phyloP scores from a whole-genome alignment of 2,797 vertebrate species.

The Sebastes steindachneri region DNA sequence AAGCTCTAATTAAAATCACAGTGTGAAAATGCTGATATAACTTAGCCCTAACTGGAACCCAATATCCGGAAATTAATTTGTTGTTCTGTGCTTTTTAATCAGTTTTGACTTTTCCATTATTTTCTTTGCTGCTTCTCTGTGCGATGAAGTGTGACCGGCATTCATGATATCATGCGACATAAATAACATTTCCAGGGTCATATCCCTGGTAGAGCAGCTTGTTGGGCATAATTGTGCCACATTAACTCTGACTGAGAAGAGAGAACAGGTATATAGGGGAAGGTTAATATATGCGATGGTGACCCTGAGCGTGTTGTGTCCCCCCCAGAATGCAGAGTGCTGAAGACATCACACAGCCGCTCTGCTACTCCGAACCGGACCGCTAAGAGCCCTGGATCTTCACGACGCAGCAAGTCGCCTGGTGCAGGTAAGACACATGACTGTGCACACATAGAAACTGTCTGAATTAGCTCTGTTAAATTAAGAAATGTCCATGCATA shows the following conservation, averaged over 20 bases:
- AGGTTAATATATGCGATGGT: constrained; percentile 28
- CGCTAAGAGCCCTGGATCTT: constrained; percentile 88
- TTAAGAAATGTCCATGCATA: not conserved
- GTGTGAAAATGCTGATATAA: not conserved
- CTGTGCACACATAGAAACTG: not conserved
- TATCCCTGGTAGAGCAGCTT: not conserved
- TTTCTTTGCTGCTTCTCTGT: not conserved
- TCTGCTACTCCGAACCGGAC: constrained; percentile 79
- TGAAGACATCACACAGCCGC: constrained; percentile 90
- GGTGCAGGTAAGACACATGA: constrained; percentile 83
- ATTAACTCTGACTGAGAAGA: constrained; percentile 7
- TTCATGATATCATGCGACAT: not conserved
- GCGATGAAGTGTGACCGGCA: not conserved
- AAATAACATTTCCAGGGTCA: not conserved
- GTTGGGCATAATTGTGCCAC: not conserved
- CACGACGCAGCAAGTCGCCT: constrained; percentile 93
- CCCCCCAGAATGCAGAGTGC: constrained; percentile 89
- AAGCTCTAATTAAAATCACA: not conserved
- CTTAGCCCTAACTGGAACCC: not conserved
- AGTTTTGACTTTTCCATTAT: not conserved
- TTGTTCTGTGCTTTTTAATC: not conserved
- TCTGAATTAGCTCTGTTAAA: not conserved
- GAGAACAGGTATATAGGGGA: not conserved
- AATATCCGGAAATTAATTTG: not conserved
- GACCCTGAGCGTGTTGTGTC: constrained; percentile 30